These are phyloP conservation scores for Erethizon dorsatum DNA, from an alignment of 2,797 vertebrate species.

Conservation along the genomic window DNA sequence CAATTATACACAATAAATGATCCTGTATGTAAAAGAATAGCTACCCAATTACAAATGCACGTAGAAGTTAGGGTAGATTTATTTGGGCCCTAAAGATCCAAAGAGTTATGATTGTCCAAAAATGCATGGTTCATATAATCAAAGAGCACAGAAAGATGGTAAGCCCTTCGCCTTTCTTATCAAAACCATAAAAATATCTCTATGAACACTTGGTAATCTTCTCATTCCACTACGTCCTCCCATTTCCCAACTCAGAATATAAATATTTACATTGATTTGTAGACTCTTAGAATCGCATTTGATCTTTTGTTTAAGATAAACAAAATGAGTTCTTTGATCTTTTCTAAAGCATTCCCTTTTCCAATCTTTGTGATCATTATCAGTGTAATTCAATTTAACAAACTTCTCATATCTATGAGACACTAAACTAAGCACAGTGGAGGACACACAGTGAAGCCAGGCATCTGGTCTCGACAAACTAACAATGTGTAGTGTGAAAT, in stretches of 20 bases:
- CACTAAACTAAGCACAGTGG: not conserved
- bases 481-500: not conserved
- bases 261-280: conserved; percentile 67
- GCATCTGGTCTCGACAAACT: not conserved
- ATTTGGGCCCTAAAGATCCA: not conserved
- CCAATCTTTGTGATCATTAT: conserved; percentile 74
- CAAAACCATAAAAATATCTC: not conserved
- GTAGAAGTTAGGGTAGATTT: not conserved
- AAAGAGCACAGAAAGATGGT: not conserved
- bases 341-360: conserved; percentile 65
- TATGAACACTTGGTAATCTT: not conserved
- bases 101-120: not conserved
- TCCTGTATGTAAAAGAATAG: not conserved
- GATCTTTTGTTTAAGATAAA: conserved; percentile 81
- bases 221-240: not conserved
- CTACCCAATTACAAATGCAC: not conserved
- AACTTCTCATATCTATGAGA: not conserved
- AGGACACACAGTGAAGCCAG: not conserved
- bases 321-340: conserved; percentile 79
- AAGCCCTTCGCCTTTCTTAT: not conserved
- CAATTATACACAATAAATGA: not conserved
- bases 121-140: not conserved
- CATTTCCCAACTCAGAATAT: not conserved
- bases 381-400: conserved; percentile 70
- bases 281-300: conserved; percentile 69